Evolutionary conservation across 1,140 invertebrate species (phyloP).

Genomic region (Trichonephila inaurata): DNA sequence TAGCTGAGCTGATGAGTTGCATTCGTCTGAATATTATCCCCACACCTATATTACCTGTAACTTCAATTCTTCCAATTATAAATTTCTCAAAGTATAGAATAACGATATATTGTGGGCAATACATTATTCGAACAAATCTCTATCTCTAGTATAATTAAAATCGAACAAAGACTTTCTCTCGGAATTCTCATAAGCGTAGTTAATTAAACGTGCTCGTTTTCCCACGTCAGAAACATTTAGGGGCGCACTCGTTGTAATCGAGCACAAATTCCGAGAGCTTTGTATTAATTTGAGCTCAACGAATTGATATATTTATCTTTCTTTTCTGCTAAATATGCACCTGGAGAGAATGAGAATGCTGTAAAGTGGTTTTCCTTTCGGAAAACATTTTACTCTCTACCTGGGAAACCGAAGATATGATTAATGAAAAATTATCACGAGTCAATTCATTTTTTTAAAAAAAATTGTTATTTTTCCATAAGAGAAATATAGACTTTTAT

Average conservation of each 20-base stretch:
- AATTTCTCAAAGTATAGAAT: too few species aligned
- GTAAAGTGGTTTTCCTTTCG: not conserved
- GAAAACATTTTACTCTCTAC: not conserved
- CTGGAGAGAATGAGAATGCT: not conserved
- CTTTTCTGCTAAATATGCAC: not conserved
- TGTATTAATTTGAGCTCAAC: slow-evolving; percentile 17
- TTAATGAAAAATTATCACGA: too few species aligned
- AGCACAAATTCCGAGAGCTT: not conserved
- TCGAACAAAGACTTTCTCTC: slow-evolving; percentile 21
- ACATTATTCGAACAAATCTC: not conserved
- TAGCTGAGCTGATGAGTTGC: too few species aligned
- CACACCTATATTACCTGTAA: too few species aligned
- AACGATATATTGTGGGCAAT: not conserved
- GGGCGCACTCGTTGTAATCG: not conserved
- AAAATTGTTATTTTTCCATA: too few species aligned
- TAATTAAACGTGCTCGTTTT: slow-evolving; percentile 50
- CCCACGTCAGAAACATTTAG: slow-evolving; percentile 43
- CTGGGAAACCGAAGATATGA: not conserved
- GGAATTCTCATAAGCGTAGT: slow-evolving; percentile 53
- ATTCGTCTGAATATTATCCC: too few species aligned
- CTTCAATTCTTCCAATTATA: too few species aligned
- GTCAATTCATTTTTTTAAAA: too few species aligned
- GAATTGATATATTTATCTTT: not conserved
- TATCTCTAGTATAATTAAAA: slow-evolving; percentile 4
- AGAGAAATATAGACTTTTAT: too few species aligned